Percentiles rank a stretch among this genome's conserved stretches.
Evolutionary conservation across 1,140 invertebrate species (phyloP).

Genomic region (Kradibia gibbosae): DNA sequence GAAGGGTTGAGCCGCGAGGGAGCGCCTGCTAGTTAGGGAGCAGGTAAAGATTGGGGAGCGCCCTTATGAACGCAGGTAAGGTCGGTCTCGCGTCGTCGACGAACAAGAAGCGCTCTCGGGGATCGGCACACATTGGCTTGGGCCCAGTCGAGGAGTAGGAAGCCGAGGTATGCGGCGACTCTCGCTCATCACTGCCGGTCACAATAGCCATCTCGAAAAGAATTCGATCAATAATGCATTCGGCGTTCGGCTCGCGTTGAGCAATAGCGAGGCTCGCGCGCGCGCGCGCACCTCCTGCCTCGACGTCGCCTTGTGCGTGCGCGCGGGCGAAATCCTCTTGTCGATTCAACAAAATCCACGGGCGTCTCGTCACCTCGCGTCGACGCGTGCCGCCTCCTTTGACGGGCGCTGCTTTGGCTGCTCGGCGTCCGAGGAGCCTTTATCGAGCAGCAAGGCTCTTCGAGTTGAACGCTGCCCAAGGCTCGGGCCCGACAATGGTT

Average conservation of each 20-base stretch:
- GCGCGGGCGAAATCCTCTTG: slow-evolving; percentile 53
- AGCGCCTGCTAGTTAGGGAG: too few relatives aligned
- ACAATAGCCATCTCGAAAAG: slow-evolving; percentile 31
- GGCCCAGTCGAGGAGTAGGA: too few relatives aligned
- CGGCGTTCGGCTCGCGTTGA: slow-evolving; percentile 58
- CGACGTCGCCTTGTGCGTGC: slow-evolving; percentile 1
- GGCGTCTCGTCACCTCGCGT: too few relatives aligned
- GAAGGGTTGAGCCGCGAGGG: too few relatives aligned
- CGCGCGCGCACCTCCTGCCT: not conserved
- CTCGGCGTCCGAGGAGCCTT: not conserved
- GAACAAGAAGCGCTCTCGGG: too few relatives aligned
- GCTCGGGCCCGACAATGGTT: not conserved
- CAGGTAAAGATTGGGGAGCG: too few relatives aligned
- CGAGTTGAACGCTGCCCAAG: slow-evolving; percentile 39
- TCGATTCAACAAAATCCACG: slow-evolving; percentile 53
- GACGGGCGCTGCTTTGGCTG: not conserved
- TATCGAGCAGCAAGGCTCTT: slow-evolving; percentile 32
- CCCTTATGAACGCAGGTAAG: too few relatives aligned
- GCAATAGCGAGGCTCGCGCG: slow-evolving; percentile 52
- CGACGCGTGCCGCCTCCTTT: too few relatives aligned
- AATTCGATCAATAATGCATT: slow-evolving; percentile 61
- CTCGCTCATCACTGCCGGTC: slow-evolving; percentile 40
- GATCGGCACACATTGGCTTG: too few relatives aligned
- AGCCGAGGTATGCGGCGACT: not conserved
- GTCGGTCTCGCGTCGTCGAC: too few relatives aligned